A percentile compares a stretch with the other conserved stretches of the same genome.
Evolutionary conservation across 2,888 invertebrate species (phyloP).

Genomic region (Meiosimyza platycephala): DNA sequence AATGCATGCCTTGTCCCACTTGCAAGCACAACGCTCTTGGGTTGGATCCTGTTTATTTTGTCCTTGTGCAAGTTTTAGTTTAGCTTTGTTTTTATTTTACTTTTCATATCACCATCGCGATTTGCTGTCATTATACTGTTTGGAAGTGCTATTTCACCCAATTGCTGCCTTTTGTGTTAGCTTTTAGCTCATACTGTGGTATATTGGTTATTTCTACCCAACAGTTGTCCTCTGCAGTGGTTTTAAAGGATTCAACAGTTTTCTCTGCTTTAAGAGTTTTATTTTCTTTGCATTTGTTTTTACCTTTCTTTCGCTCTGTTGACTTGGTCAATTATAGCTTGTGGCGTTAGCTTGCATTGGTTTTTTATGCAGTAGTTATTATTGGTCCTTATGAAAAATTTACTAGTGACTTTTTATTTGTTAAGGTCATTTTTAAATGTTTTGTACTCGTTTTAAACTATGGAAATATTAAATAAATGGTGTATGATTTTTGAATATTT

Average conservation of each 20-base stretch:
- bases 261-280: not conserved
- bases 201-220: no score
- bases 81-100: not conserved
- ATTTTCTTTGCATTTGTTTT: not conserved
- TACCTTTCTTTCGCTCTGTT: not conserved
- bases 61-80: not conserved
- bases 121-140: slow-evolving; percentile 8
- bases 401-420: slow-evolving; percentile 12
- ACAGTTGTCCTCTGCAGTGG: no score
- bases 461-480: no score
- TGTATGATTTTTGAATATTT: no score
- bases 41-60: slow-evolving; percentile 11
- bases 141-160: not conserved
- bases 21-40: not conserved
- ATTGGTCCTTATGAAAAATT: slow-evolving; percentile 14
- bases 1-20: slow-evolving; percentile 8
- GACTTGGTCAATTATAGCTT: slow-evolving; percentile 3
- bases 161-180: not conserved
- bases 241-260: not conserved
- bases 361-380: not conserved
- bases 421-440: slow-evolving; percentile 12
- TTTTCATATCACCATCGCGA: not conserved
- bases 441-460: slow-evolving; percentile 1
- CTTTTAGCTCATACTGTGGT: no score
- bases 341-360: not conserved